A percentile compares a stretch with the other conserved stretches of the same genome.
Evolutionary conservation across 2,888 invertebrate species (phyloP).

Genomic region (Orthonychiurus folsomi): DNA sequence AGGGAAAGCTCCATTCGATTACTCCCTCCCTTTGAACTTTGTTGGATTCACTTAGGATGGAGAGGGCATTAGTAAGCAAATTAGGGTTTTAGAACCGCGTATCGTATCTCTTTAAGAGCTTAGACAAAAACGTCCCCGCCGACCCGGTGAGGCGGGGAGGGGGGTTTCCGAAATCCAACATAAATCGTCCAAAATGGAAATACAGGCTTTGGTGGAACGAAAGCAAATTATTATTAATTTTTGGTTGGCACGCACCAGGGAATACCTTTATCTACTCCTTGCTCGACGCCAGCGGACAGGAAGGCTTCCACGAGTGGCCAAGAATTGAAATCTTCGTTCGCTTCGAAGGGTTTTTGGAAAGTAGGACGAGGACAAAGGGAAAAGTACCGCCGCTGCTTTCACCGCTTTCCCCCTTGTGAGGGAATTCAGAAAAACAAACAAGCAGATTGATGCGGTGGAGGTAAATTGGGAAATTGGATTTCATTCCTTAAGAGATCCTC

Average conservation of each 20-base stretch:
- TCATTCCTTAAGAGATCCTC: no score
- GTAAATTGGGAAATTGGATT: no score
- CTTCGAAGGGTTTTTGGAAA: no score
- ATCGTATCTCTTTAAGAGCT: constrained; percentile 4
- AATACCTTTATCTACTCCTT: no score
- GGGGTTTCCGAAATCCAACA: constrained; percentile 1
- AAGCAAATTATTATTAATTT: constrained; percentile 1
- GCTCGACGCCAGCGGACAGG: no score
- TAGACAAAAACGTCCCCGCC: not conserved
- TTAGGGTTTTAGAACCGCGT: constrained; percentile 19
- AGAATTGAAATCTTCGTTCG: not conserved
- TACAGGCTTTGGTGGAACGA: not conserved
- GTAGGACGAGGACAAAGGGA: no score
- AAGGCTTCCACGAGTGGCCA: not conserved
- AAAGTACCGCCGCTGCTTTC: no score
- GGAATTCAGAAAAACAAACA: no score
- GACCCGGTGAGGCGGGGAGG: not conserved
- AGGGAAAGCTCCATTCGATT: not conserved
- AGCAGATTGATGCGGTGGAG: no score
- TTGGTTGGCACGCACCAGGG: not conserved
- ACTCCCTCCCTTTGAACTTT: constrained; percentile 20
- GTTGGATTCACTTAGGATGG: constrained; percentile 23
- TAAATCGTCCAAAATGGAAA: constrained; percentile 1
- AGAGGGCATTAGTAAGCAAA: constrained; percentile 30
- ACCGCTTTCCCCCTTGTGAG: no score